A percentile compares a stretch with the other conserved stretches of the same genome.
Conservation (phyloP, 2,113 vertebrate genomes). For the Oophaga pumilio region DNA sequence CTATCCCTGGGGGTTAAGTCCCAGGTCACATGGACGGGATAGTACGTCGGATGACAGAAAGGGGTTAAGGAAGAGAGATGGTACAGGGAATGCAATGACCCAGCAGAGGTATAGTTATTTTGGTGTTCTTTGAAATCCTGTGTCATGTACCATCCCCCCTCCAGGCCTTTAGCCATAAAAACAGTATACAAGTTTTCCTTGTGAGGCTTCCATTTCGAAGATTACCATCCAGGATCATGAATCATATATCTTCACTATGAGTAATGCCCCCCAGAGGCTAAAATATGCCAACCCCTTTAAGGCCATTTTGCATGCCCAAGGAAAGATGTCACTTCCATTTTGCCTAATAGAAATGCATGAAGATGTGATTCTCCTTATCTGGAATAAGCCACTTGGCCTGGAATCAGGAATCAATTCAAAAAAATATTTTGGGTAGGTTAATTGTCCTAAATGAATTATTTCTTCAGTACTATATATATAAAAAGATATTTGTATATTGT, state of each 20-base stretch:
- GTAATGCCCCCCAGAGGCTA: background rate
- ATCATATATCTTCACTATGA: conserved; percentile 1
- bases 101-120: too few species aligned
- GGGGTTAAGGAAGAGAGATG: too few species aligned
- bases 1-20: too few species aligned
- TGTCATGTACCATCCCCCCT: too few species aligned
- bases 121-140: too few species aligned
- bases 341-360: background rate
- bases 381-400: background rate
- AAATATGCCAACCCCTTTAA: background rate
- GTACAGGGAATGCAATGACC: too few species aligned
- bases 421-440: background rate
- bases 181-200: background rate
- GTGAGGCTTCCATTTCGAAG: background rate
- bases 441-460: background rate
- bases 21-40: too few species aligned
- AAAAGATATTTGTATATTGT: background rate
- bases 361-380: background rate
- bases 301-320: background rate
- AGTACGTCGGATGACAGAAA: too few species aligned
- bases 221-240: background rate
- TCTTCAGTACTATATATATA: background rate
- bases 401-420: background rate
- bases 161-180: too few species aligned
- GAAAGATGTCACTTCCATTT: background rate